Evolutionary conservation across 2,113 vertebrate species (phyloP).

Genomic region (Varanus komodoensis): DNA sequence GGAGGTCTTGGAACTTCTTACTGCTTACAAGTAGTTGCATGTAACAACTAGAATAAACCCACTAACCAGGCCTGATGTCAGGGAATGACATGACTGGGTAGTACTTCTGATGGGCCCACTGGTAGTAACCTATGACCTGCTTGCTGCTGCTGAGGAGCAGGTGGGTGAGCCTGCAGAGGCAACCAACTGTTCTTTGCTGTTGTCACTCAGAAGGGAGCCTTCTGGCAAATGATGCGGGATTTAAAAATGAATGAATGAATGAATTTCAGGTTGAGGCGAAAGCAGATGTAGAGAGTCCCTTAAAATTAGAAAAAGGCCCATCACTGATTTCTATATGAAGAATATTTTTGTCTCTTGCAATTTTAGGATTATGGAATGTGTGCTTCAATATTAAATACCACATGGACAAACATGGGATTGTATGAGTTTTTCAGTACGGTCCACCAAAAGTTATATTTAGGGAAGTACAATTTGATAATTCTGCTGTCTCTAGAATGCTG

Average conservation of each 20-base stretch:
- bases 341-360: neutral
- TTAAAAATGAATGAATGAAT: too few relatives aligned
- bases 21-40: neutral
- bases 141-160: neutral
- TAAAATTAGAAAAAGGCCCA: neutral
- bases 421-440: neutral
- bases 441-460: neutral
- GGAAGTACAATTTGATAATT: too few relatives aligned
- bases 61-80: neutral
- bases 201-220: neutral
- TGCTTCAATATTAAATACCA: neutral
- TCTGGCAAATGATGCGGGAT: too few relatives aligned
- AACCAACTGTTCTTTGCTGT: neutral
- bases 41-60: neutral
- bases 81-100: neutral
- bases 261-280: neutral
- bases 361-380: neutral
- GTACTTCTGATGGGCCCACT: neutral
- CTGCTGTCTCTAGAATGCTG: neutral
- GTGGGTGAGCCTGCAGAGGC: neutral
- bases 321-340: neutral
- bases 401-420: neutral
- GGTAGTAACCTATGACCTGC: neutral
- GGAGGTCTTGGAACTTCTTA: neutral
- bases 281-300: neutral